phyloP scores from a whole-genome alignment of 1,140 invertebrate species.

The Drosophila ironensis region DNA sequence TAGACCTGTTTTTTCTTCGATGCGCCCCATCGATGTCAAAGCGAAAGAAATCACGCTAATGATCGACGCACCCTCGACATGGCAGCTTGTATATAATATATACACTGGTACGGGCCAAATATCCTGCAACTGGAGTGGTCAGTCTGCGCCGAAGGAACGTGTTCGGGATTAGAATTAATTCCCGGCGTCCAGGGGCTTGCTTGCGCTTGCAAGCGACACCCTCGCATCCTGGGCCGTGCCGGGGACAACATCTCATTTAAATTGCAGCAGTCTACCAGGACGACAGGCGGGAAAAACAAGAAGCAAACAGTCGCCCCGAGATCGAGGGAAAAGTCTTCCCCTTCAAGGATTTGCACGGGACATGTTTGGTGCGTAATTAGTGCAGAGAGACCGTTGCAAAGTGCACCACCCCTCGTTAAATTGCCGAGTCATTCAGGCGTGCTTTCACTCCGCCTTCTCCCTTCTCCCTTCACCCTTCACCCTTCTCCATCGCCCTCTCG shows the following conservation, averaged over 20 bases:
- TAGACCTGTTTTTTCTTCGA: neutral
- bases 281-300: neutral
- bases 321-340: conserved; percentile 9
- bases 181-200: conserved; percentile 9
- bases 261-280: conserved; percentile 41
- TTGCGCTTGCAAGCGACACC: conserved; percentile 47
- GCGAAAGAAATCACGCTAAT: conserved; percentile 61
- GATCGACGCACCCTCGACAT: conserved; percentile 46
- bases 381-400: conserved; percentile 49
- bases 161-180: conserved; percentile 74
- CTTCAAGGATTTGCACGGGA: conserved; percentile 25
- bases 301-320: conserved; percentile 27
- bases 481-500: conserved; percentile 3
- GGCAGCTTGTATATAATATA: neutral
- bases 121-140: conserved; percentile 32
- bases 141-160: conserved; percentile 54
- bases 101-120: no score
- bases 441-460: neutral
- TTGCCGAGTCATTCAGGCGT: conserved; percentile 51
- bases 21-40: conserved; percentile 25
- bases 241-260: conserved; percentile 43
- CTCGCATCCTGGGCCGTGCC: conserved; percentile 8
- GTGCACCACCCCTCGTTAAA: conserved; percentile 37
- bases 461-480: neutral
- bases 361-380: conserved; percentile 76